Evolutionary conservation across 2,113 vertebrate species (phyloP).

Genomic region (Peromyscus leucopus): DNA sequence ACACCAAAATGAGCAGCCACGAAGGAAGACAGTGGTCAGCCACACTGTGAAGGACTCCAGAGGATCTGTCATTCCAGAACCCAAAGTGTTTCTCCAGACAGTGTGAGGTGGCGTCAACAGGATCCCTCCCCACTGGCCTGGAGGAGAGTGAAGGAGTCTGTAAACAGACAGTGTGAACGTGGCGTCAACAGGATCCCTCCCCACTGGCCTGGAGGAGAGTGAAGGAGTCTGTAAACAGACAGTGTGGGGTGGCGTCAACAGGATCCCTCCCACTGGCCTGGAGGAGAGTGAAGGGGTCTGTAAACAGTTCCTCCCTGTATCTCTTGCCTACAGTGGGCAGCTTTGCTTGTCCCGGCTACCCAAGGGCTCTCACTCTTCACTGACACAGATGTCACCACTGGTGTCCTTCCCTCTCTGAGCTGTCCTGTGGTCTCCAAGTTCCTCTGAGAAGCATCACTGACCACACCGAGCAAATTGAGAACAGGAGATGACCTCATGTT

Average conservation of each 20-base stretch:
- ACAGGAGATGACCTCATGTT: conserved; percentile 66
- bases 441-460: conserved; percentile 53
- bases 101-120: background rate
- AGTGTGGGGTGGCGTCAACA: background rate
- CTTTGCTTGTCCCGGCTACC: background rate
- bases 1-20: background rate
- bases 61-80: conserved; percentile 42
- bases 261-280: background rate
- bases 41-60: conserved; percentile 9
- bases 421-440: conserved; percentile 24
- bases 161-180: background rate
- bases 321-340: background rate
- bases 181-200: background rate
- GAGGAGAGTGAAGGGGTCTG: background rate
- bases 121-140: background rate
- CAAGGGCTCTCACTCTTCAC: conserved; percentile 15
- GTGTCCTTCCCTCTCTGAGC: background rate
- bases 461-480: conserved; percentile 50
- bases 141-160: background rate
- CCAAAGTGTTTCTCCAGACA: background rate
- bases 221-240: background rate
- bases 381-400: background rate
- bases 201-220: background rate
- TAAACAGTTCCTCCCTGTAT: background rate
- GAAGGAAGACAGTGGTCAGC: background rate